phyloP scores from a whole-genome alignment of 2,888 invertebrate species.

The Antitype chi region DNA sequence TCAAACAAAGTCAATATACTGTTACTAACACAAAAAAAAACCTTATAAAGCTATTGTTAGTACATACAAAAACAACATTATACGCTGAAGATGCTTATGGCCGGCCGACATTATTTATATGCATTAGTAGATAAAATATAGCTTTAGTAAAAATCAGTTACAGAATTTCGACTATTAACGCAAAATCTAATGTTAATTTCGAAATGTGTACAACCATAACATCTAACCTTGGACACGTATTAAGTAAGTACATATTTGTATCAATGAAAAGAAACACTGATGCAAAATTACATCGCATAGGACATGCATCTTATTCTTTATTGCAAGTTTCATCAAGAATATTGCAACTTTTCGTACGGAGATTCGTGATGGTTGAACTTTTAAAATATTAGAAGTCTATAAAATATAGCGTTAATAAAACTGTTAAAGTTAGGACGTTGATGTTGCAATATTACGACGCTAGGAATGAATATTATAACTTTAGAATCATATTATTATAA shows the following conservation, averaged over 20 bases:
- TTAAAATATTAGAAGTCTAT: slow-evolving; percentile 44
- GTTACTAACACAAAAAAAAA: too few species aligned
- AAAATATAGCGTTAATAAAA: slow-evolving; percentile 54
- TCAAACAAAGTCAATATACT: too few species aligned
- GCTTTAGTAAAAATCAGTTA: background rate
- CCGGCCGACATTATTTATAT: too few species aligned
- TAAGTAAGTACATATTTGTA: background rate
- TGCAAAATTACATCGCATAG: slow-evolving; percentile 3
- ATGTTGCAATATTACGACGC: slow-evolving; percentile 36
- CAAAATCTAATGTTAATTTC: background rate
- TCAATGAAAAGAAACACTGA: slow-evolving; percentile 14
- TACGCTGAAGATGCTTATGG: too few species aligned
- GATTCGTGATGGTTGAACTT: slow-evolving; percentile 68
- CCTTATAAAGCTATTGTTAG: too few species aligned
- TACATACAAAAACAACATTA: too few species aligned
- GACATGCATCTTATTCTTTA: slow-evolving; percentile 29
- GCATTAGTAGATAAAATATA: background rate
- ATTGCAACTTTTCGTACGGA: slow-evolving; percentile 38
- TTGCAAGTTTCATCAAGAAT: slow-evolving; percentile 44
- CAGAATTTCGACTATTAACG: background rate
- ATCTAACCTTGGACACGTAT: slow-evolving; percentile 11
- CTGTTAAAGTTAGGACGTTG: slow-evolving; percentile 28
- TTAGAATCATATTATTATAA: background rate
- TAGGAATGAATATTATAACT: slow-evolving; percentile 3
- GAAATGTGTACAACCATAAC: background rate